Evolutionary conservation across 2,113 vertebrate genomes (phyloP).

Genomic region (Garra rufa): DNA sequence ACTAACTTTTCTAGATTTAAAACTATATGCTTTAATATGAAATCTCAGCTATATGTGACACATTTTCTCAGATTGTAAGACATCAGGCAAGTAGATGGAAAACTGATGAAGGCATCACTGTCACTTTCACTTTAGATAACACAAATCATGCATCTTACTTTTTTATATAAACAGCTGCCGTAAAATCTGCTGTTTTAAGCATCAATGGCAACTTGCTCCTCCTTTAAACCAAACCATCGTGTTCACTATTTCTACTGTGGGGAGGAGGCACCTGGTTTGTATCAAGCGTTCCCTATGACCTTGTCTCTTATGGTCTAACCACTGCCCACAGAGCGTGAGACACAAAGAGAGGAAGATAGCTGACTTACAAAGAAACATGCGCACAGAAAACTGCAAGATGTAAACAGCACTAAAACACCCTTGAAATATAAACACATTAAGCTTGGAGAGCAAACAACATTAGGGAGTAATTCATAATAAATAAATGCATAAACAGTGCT

Average conservation of each 20-base stretch:
- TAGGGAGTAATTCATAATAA: background rate
- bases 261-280: conserved; percentile 63
- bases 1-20: background rate
- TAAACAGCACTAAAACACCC: background rate
- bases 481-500: background rate
- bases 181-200: conserved; percentile 49
- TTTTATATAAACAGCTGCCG: conserved; percentile 47
- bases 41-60: background rate
- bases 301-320: conserved; percentile 52
- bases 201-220: conserved; percentile 52
- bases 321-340: conserved; percentile 24
- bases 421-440: background rate
- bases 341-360: background rate
- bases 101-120: conserved; percentile 1
- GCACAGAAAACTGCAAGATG: background rate
- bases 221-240: conserved; percentile 49
- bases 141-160: conserved; percentile 22
- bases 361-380: background rate
- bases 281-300: conserved; percentile 65
- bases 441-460: background rate
- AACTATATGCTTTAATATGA: background rate
- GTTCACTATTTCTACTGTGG: conserved; percentile 49
- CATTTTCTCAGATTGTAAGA: background rate
- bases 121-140: background rate
- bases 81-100: background rate